Conservation (phyloP, 2,113 vertebrate genomes). For the Amblyopsis rosae region DNA sequence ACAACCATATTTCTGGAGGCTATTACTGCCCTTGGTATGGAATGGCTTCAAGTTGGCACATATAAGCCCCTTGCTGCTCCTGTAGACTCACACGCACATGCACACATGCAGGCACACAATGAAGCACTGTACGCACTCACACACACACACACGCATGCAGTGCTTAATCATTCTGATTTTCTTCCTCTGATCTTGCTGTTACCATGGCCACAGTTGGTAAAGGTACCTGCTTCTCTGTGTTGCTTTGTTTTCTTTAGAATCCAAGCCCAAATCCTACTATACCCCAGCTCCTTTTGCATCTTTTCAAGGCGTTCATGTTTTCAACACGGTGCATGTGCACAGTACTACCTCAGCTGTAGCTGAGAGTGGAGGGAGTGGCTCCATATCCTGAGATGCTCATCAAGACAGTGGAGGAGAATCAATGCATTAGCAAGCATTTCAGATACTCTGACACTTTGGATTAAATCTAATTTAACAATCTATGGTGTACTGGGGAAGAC, state of each 20-base stretch:
- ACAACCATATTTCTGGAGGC: not conserved
- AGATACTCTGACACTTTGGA: slow-evolving; percentile 39
- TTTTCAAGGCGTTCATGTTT: not conserved
- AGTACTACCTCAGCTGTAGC: slow-evolving; percentile 12
- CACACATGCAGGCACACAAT: slow-evolving; percentile 6
- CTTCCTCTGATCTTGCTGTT: slow-evolving; percentile 66
- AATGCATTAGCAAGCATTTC: slow-evolving; percentile 18
- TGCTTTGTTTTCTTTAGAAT: slow-evolving; percentile 44
- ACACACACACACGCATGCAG: slow-evolving; percentile 19
- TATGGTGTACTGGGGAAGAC: slow-evolving; percentile 49
- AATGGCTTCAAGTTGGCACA: slow-evolving; percentile 28
- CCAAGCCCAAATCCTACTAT: slow-evolving; percentile 17
- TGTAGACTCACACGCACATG: not conserved
- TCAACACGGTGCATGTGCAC: not conserved
- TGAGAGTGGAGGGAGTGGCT: slow-evolving; percentile 44
- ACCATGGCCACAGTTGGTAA: slow-evolving; percentile 71
- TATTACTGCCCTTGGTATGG: slow-evolving; percentile 9
- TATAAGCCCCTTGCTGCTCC: not conserved
- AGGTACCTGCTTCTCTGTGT: slow-evolving; percentile 61
- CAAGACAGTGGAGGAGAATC: slow-evolving; percentile 30
- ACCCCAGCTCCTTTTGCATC: not conserved
- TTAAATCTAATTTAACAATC: slow-evolving; percentile 47
- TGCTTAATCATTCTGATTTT: slow-evolving; percentile 59
- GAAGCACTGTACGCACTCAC: not conserved
- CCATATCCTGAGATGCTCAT: slow-evolving; percentile 37